A percentile compares a stretch with the other conserved stretches of the same genome.
phyloP scores from a whole-genome alignment of 1,140 invertebrate species.

The Marisa cornuarietis region DNA sequence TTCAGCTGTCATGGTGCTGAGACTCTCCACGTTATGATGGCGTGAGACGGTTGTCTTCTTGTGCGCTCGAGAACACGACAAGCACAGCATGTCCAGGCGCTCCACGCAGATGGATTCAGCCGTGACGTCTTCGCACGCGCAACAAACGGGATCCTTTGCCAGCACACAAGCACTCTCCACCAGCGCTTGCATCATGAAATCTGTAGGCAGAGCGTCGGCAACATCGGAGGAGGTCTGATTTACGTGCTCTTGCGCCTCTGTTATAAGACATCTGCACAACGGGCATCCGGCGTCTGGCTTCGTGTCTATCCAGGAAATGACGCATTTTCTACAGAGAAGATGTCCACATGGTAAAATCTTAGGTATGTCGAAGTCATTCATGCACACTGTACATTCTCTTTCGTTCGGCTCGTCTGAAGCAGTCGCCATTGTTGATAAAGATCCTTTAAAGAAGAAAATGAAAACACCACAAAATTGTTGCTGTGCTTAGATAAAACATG shows the following conservation, averaged over 20 bases:
- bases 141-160: neutral
- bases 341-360: conserved; percentile 9
- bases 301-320: neutral
- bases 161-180: conserved; percentile 4
- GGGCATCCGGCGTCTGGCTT: neutral
- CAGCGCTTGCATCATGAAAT: neutral
- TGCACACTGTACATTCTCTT: neutral
- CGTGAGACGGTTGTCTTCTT: neutral
- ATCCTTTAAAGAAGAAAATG: too few relatives aligned
- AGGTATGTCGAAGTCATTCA: neutral
- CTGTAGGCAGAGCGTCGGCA: neutral
- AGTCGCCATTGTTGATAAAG: neutral
- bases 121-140: neutral
- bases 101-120: neutral
- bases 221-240: neutral
- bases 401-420: neutral
- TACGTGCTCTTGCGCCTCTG: too few relatives aligned
- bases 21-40: neutral
- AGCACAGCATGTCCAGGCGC: conserved; percentile 4
- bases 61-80: neutral
- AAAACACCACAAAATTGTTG: too few relatives aligned
- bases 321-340: neutral
- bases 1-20: neutral
- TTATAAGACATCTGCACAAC: neutral
- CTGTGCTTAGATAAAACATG: too few relatives aligned